Evolutionary conservation across 2,888 invertebrate species (phyloP).

Genomic region (Axea sp.): DNA sequence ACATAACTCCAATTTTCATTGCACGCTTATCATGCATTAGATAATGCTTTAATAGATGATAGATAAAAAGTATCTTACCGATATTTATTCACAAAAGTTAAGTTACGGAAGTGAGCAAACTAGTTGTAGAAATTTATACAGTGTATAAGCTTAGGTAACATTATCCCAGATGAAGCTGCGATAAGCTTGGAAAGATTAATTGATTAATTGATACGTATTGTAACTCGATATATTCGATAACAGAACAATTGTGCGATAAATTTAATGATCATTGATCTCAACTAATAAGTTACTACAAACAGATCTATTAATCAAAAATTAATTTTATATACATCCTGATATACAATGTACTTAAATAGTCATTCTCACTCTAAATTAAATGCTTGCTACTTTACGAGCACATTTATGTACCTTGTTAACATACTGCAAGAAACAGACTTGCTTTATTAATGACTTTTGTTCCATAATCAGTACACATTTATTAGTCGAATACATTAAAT

Average conservation of each 20-base stretch:
- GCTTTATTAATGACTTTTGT: too few species aligned
- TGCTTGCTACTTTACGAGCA: too few species aligned
- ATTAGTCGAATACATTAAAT: too few species aligned
- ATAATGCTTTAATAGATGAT: background rate
- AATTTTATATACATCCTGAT: background rate
- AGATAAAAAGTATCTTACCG: background rate
- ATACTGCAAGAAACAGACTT: too few species aligned
- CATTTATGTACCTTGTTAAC: too few species aligned
- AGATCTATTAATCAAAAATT: background rate
- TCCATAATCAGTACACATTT: too few species aligned
- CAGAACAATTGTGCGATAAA: background rate
- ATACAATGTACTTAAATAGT: background rate
- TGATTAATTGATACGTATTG: slow-evolving; percentile 19
- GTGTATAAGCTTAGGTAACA: background rate
- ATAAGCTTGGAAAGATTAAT: slow-evolving; percentile 15
- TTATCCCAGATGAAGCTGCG: slow-evolving; percentile 8
- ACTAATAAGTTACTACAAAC: background rate
- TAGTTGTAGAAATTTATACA: slow-evolving; percentile 19
- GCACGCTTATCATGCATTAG: slow-evolving; percentile 19
- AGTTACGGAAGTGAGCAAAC: slow-evolving; percentile 10
- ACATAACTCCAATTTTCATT: too few species aligned
- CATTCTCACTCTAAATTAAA: too few species aligned
- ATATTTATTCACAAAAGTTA: background rate
- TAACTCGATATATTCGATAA: background rate
- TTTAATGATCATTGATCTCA: background rate